Base-by-base conservation (phyloP, 2,888 invertebrate genomes). In the Monoplex corrugatus region DNA sequence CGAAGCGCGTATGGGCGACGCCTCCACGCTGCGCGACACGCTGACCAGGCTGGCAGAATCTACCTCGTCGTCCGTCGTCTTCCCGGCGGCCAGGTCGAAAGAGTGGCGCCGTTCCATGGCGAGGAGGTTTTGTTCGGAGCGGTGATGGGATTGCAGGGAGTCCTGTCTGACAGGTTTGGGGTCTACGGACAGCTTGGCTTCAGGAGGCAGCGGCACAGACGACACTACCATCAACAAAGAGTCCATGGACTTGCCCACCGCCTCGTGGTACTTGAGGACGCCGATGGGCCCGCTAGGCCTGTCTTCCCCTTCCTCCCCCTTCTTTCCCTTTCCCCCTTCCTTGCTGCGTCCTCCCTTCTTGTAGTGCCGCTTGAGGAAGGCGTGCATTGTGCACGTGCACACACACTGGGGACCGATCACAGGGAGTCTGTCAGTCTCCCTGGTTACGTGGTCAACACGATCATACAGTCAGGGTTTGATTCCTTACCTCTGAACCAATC, bases 211-310 rank as follows among this genome's bases (percentile, higher is more conserved):
- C 1, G 90, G 86, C 28, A 92, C 89, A 80, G 91, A 91, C 80
- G 92, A 91, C n/a, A 89, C 91, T 19, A 92, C 91, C 8, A 87
- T 89, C 13, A 92, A 89, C 2, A 92, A 90, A 19, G 91, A 91
- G 89, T 91, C 92, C 88, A 92, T 89, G 44, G 91, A 91, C 87
- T 91, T 90, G 89, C 91, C 90, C 78, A 92, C 91, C 19, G 89
- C 89, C 10, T 90, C 90, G 35, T 89, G 87, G 85, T 90, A 89
- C 78, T 89, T 89, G 32, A 88, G 87, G 19, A 72, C 13, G 13
- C 88, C 82, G 40, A 82, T 68, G 28, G 88, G 63, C 0, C 86
- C 86, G 0, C 28, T 16, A 38, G 38, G 8, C 38, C 38, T 50
- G 23, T 40, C 50, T 63, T 63, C 87, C 57, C 40, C 87, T 16